These are phyloP conservation scores for Lethocerus indicus DNA, from an alignment of 1,140 invertebrate species.

Conservation along the genomic window DNA sequence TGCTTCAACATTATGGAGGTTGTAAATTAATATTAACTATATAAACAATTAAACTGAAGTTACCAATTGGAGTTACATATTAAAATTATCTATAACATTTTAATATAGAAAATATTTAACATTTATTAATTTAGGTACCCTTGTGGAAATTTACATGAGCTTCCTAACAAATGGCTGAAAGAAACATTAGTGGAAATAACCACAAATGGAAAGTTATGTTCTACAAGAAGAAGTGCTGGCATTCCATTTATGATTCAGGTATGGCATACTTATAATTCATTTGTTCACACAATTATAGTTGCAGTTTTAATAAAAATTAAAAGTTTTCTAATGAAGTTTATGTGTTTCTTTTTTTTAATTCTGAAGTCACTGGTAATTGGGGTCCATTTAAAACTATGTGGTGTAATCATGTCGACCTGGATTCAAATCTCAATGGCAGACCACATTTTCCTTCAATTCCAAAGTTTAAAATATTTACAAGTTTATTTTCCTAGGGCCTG, in stretches of 20 bases:
- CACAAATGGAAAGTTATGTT: constrained; percentile 40
- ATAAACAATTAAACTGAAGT: neutral
- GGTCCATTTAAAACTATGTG: too few relatives aligned
- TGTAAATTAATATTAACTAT: constrained; percentile 13
- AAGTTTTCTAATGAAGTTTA: neutral
- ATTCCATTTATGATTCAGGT: constrained; percentile 79
- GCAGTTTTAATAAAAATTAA: neutral
- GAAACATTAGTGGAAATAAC: constrained; percentile 41
- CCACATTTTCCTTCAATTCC: too few relatives aligned
- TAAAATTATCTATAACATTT: neutral
- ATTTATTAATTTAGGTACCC: constrained; percentile 34
- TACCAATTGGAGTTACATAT: neutral
- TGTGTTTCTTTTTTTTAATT: neutral
- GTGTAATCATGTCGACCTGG: too few relatives aligned
- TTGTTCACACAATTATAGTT: neutral
- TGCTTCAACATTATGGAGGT: constrained; percentile 46
- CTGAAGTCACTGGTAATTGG: too few relatives aligned
- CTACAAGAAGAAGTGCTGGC: constrained; percentile 78
- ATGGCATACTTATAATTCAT: neutral
- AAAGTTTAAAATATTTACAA: too few relatives aligned
- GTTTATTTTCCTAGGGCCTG: constrained; percentile 37
- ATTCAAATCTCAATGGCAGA: too few relatives aligned
- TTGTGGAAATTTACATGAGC: constrained; percentile 31
- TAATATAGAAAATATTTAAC: too few relatives aligned
- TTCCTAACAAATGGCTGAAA: constrained; percentile 53